Base-by-base conservation (phyloP, 2,797 vertebrate species). In the Tragelaphus oryx region DNA sequence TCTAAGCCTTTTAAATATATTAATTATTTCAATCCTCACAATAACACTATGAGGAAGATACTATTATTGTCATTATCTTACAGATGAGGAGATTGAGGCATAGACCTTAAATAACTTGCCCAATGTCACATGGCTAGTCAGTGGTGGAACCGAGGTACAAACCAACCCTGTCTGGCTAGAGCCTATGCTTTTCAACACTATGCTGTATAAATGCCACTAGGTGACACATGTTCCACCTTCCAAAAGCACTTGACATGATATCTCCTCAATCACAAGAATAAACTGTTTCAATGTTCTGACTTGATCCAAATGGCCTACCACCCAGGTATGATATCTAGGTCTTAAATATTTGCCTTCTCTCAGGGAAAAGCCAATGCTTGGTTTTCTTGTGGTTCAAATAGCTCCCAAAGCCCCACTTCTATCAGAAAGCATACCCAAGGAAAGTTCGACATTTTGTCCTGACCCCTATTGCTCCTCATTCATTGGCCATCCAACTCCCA, bases 11-110 rank as follows among this genome's bases (percentile, higher is more conserved):
- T 91, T 91, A 44, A 16, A 68, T 75, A 54, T 54, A 52, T 82
- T 68, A 92, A 62, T 50, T 87, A n/a, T 93, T 93, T 97, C 76
- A 87, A 85, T 78, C 24, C n/a, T 96, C 65, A 86, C 22, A 88
- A 57, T 9, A 89, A 89, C 6, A 8, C 3, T 84, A 84, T 89
- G n/a, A 87, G 37, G 57, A 75, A 93, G 75, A 71, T 79, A 78
- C 44, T 82, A 88, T 65, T 80, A 44, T 50, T 82, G 12, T 74
- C 33, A 17, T 90, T 95, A 87, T 89, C 88, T 88, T 95, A 93
- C 10, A 75, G 28, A 79, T 95, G 54, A 91, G 54, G 28, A 54
- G 92, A 41, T 30, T 81, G 26, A 91, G 28, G 33, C 8, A 89
- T 37, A 78, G 16, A 83, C 24, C 24, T 86, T 83, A 92, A 96